Base-by-base conservation (phyloP, 2,113 vertebrate genomes). In the Anolis sagrei region DNA sequence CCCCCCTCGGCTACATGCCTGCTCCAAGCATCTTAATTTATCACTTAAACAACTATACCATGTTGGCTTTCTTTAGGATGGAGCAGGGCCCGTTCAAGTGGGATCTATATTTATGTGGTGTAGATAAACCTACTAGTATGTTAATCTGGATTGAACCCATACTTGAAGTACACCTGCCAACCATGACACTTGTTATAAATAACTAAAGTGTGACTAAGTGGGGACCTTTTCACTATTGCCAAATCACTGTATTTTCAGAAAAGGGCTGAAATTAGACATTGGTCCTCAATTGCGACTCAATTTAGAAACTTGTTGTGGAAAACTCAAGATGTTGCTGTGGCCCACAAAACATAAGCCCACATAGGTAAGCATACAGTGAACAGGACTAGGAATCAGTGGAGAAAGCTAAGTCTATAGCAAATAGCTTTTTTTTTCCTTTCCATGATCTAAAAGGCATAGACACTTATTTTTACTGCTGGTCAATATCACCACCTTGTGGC, bases 401-500 rank as follows among this genome's bases (percentile, higher is more conserved):
- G 29, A 82, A 91, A 84, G n/a, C 39, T 78, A 23, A 5, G 70
- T 80, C 9, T 23, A 13, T 39, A 18, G 77, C 74, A 0, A 8
- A 62, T 80, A 44, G 18, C 39, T 87, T 61, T 54, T 61, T 0
- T 0, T 76, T 84, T 74, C 10, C 69, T n/a, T 25, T 36, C 73
- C 39, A 39, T 72, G 66, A 18, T 49, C 39, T 44, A 44, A 2
- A 81, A 64, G 2, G n/a, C n/a, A n/a, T n/a, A n/a, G 19, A 58
- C 5, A 0, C 13, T 29, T 44, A 39, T 58, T 29, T 25, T 34
- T 54, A 79, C 0, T 4, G 48, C 81, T 73, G 87, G 61, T 5
- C 58, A 87, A 91, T 69, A 95, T 91, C 92, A 81, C 94, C 93
- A 23, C 92, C 79, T 32, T 68, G 86, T 92, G 94, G 94, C 86